Conservation (phyloP, 2,888 invertebrate species). For the Agriotes lineatus region DNA sequence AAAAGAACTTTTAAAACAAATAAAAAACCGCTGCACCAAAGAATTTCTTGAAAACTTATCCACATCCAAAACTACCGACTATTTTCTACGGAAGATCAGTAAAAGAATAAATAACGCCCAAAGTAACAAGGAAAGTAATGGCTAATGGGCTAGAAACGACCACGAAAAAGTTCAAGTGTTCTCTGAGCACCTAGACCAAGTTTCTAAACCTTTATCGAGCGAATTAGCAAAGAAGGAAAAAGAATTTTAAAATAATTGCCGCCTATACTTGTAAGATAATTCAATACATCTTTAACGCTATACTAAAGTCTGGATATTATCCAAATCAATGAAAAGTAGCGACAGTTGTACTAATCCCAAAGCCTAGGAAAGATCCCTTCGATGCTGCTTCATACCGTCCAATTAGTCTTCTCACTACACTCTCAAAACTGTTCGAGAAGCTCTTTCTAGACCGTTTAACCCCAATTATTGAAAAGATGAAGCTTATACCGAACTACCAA, state of each 20-base stretch:
- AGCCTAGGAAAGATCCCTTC: constrained; percentile 2
- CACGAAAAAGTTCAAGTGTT: background rate
- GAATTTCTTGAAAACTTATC: background rate
- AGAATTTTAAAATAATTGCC: background rate
- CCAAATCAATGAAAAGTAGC: background rate
- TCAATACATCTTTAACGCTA: background rate
- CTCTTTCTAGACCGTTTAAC: background rate
- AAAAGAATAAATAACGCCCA: background rate
- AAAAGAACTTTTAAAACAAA: background rate
- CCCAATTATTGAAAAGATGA: background rate
- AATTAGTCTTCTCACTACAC: constrained; percentile 4
- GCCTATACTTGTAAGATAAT: background rate
- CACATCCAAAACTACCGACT: background rate
- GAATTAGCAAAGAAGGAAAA: background rate
- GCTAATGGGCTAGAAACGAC: background rate
- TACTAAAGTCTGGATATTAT: background rate
- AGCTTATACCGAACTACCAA: background rate
- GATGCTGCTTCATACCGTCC: constrained; percentile 6
- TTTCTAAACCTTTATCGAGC: background rate
- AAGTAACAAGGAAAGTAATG: background rate
- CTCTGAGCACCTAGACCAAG: background rate
- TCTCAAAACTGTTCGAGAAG: constrained; percentile 5
- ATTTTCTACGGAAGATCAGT: background rate
- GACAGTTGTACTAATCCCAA: background rate
- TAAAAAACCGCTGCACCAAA: background rate